Conservation (phyloP, 2,113 vertebrate species). For the Pyxicephalus adspersus region DNA sequence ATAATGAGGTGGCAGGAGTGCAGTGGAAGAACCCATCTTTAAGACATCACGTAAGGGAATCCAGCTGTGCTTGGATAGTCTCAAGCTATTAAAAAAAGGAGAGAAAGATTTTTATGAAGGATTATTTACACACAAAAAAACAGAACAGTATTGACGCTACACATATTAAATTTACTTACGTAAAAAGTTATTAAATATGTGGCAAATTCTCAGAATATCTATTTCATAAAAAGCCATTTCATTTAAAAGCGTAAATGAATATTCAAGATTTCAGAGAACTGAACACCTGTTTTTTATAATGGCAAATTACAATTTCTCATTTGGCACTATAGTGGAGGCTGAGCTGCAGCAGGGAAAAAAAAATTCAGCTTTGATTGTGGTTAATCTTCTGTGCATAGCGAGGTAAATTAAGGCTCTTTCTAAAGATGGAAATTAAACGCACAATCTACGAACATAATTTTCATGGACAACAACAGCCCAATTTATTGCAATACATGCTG, state of each 20-base stretch:
- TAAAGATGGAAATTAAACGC: slow-evolving; percentile 41
- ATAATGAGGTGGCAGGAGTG: slow-evolving; percentile 67
- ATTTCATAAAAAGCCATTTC: slow-evolving; percentile 62
- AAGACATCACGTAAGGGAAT: slow-evolving; percentile 88
- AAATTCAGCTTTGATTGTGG: slow-evolving; percentile 36
- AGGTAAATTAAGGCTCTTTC: slow-evolving; percentile 29
- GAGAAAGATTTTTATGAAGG: slow-evolving; percentile 58
- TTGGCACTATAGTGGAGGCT: slow-evolving; percentile 43
- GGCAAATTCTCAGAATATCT: slow-evolving; percentile 60
- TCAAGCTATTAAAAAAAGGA: slow-evolving; percentile 84
- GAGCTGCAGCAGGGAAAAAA: slow-evolving; percentile 11
- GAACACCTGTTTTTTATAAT: slow-evolving; percentile 64
- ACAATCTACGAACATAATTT: slow-evolving; percentile 4
- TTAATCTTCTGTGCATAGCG: slow-evolving; percentile 46
- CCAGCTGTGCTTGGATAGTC: slow-evolving; percentile 93
- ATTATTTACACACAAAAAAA: slow-evolving; percentile 68
- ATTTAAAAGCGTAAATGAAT: slow-evolving; percentile 60
- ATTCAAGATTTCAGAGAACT: slow-evolving; percentile 66
- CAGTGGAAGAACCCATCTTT: slow-evolving; percentile 67
- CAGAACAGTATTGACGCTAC: slow-evolving; percentile 41
- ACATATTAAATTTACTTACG: slow-evolving; percentile 63
- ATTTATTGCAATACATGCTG: not conserved
- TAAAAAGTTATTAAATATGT: slow-evolving; percentile 60
- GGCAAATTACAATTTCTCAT: slow-evolving; percentile 53
- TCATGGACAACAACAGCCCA: not conserved